phyloP scores from a whole-genome alignment of 2,113 vertebrate genomes.

The Pituophis catenifer region DNA sequence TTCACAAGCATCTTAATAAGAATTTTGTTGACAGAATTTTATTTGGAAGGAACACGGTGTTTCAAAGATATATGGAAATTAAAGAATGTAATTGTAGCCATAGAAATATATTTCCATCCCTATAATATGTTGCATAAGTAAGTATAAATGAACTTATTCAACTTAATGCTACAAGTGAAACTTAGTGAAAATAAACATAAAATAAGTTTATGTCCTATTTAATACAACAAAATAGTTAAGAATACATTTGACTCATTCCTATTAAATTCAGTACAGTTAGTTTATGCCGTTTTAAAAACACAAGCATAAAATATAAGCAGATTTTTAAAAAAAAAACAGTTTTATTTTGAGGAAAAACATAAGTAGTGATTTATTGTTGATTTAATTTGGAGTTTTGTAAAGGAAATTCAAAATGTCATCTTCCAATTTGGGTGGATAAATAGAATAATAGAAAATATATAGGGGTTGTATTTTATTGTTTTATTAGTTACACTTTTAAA shows the following conservation, averaged over 20 bases:
- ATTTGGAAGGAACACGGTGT: constrained; percentile 42
- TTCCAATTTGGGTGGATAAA: background rate
- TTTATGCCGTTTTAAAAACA: background rate
- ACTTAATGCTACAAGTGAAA: background rate
- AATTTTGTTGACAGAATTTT: constrained; percentile 52
- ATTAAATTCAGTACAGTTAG: background rate
- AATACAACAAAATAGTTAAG: background rate
- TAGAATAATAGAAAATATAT: background rate
- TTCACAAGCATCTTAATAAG: constrained; percentile 58
- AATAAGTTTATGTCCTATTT: background rate
- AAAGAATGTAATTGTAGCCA: background rate
- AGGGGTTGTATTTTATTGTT: background rate
- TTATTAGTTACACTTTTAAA: background rate
- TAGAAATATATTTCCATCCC: background rate
- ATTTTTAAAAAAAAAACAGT: background rate
- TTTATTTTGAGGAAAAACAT: background rate
- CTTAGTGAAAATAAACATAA: background rate
- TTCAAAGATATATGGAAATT: constrained; percentile 32
- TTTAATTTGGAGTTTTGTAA: background rate
- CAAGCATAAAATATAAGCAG: background rate
- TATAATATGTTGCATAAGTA: background rate
- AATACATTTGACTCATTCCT: background rate
- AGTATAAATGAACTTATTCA: background rate
- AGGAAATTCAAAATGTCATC: background rate
- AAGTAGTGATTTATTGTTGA: background rate